A percentile compares a stretch with the other conserved stretches of the same genome.
phyloP scores from a whole-genome alignment of 2,113 vertebrate species.

The Taurulus bubalis region DNA sequence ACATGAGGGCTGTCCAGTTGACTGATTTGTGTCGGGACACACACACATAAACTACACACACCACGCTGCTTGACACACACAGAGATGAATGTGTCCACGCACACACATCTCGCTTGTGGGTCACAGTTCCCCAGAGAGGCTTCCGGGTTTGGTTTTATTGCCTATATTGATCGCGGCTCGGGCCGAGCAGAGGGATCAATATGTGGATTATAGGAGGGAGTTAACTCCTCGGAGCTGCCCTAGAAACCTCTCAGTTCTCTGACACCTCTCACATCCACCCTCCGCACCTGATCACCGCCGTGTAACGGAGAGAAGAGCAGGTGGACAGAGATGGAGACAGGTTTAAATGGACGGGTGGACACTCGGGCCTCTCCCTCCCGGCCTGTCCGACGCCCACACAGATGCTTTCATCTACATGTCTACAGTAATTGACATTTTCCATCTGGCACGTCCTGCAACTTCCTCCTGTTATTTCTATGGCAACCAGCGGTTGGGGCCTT shows the following conservation, averaged over 20 bases:
- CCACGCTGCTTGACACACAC: constrained; percentile 9
- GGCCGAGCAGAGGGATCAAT: constrained; percentile 65
- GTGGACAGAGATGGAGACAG: background rate
- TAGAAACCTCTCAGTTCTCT: constrained; percentile 8
- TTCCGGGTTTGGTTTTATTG: constrained; percentile 73
- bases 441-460: constrained; percentile 82
- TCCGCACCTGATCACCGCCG: constrained; percentile 30
- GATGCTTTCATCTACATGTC: constrained; percentile 57
- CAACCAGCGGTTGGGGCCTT: constrained; percentile 70
- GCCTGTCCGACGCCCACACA: background rate
- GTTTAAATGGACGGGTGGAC: constrained; percentile 4
- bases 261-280: constrained; percentile 21
- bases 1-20: constrained; percentile 50
- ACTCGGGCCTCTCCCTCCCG: background rate
- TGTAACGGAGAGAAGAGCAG: constrained; percentile 25
- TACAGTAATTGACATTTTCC: constrained; percentile 87
- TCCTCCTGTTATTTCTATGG: constrained; percentile 84
- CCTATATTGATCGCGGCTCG: constrained; percentile 68
- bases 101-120: constrained; percentile 39
- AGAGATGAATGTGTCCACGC: constrained; percentile 16
- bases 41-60: constrained; percentile 15
- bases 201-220: constrained; percentile 57
- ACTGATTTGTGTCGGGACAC: constrained; percentile 61
- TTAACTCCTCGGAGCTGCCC: constrained; percentile 45
- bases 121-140: constrained; percentile 63